Evolutionary conservation across 2,797 vertebrate species (phyloP).

Genomic region (Pitangus sulphuratus): DNA sequence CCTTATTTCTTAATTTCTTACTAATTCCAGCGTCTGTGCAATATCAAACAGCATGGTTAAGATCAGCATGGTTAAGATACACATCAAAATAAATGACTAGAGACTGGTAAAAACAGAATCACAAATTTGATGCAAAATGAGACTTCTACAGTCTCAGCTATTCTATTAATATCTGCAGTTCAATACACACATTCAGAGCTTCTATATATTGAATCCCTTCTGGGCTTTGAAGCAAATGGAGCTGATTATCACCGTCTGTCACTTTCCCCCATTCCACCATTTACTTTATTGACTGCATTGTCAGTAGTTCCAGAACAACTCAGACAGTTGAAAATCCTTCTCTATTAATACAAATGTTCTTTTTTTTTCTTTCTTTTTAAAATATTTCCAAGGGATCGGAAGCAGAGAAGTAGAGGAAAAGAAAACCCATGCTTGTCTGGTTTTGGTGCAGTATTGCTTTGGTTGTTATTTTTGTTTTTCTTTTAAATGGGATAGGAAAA

Average conservation of each 20-base stretch:
- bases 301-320: neutral
- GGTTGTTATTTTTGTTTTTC: rapidly evolving
- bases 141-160: neutral
- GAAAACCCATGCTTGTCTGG: rapidly evolving
- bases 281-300: neutral
- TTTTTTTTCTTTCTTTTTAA: neutral
- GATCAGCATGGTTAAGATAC: neutral
- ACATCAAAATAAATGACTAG: neutral
- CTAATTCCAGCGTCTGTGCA: neutral
- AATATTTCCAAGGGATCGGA: neutral
- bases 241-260: neutral
- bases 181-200: neutral
- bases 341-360: neutral
- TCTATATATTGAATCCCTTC: neutral
- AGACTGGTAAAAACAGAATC: neutral
- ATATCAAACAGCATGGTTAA: neutral
- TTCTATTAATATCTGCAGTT: neutral
- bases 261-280: neutral
- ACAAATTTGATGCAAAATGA: neutral
- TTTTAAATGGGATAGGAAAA: neutral
- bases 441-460: neutral
- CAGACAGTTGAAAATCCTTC: neutral
- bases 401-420: neutral
- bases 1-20: neutral
- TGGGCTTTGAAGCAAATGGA: neutral